These are phyloP conservation scores for Poeciliopsis prolifica DNA, from an alignment of 2,113 vertebrate species.

Conservation along the genomic window DNA sequence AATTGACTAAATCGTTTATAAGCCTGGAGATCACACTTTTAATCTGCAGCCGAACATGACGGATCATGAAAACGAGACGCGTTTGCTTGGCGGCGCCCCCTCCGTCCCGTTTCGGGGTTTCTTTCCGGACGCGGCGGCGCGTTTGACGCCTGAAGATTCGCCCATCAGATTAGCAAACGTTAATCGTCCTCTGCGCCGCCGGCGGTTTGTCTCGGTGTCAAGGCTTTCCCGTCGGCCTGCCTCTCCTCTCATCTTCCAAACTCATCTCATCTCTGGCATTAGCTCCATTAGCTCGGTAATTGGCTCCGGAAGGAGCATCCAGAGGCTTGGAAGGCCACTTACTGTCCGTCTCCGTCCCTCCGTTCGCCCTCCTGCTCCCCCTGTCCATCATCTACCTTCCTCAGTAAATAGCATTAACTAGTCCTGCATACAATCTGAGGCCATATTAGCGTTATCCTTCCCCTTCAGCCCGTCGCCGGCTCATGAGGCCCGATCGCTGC, in stretches of 20 bases:
- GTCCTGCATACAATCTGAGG: conserved; percentile 77
- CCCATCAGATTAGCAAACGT: conserved; percentile 73
- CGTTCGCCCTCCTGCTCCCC: conserved; percentile 52
- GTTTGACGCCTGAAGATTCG: conserved; percentile 69
- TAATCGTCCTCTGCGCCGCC: conserved; percentile 54
- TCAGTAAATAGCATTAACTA: conserved; percentile 80
- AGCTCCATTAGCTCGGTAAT: conserved; percentile 81
- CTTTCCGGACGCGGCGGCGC: conserved; percentile 35
- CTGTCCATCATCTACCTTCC: conserved; percentile 79
- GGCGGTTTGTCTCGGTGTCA: conserved; percentile 62
- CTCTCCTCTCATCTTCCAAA: conserved; percentile 62
- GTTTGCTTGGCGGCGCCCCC: conserved; percentile 30
- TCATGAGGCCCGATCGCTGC: conserved; percentile 75
- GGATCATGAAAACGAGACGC: conserved; percentile 62
- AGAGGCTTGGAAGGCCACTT: conserved; percentile 69
- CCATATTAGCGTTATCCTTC: conserved; percentile 82
- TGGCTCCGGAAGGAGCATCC: conserved; percentile 71
- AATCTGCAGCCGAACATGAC: conserved; percentile 74
- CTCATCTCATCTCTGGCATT: conserved; percentile 77
- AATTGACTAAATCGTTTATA: conserved; percentile 79
- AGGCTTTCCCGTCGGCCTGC: conserved; percentile 37
- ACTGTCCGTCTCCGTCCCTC: conserved; percentile 69
- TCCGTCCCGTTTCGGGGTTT: conserved; percentile 25
- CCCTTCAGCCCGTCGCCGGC: conserved; percentile 77
- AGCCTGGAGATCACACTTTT: conserved; percentile 76